These are phyloP conservation scores for Papilio protenor DNA, from an alignment of 2,888 invertebrate genomes.

Conservation along the genomic window DNA sequence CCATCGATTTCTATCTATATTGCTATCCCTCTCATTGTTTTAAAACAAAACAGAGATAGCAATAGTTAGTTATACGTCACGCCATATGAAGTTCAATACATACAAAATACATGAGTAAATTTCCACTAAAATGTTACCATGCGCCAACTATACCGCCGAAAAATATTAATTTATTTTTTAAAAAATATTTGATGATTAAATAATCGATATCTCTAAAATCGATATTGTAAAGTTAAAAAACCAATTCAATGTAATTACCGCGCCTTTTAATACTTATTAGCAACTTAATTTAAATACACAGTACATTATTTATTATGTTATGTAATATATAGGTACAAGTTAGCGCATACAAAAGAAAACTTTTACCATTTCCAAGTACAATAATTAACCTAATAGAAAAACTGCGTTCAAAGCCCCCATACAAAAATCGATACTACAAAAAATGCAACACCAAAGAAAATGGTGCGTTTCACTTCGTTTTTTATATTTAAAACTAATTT, in stretches of 20 bases:
- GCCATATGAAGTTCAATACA: constrained; percentile 41
- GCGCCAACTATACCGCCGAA: constrained; percentile 49
- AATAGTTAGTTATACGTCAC: neutral
- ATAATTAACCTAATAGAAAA: constrained; percentile 54
- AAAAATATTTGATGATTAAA: neutral
- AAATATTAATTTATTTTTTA: constrained; percentile 32
- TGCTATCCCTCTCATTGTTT: neutral
- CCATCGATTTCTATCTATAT: neutral
- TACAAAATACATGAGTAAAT: constrained; percentile 49
- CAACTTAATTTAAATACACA: constrained; percentile 6
- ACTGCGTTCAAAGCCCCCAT: constrained; percentile 63
- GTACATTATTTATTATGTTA: constrained; percentile 34
- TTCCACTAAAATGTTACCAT: constrained; percentile 46
- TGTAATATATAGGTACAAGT: constrained; percentile 48
- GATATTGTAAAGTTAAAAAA: neutral
- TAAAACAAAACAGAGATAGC: neutral
- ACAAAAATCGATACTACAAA: constrained; percentile 61
- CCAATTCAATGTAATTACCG: neutral
- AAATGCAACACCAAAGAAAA: constrained; percentile 69
- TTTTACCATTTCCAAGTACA: constrained; percentile 47
- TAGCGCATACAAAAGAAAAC: constrained; percentile 47
- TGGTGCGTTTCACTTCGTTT: constrained; percentile 62
- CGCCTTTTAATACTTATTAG: constrained; percentile 22
- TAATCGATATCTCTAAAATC: neutral
- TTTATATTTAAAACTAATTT: constrained; percentile 66